Evolutionary conservation across 2,888 invertebrate species (phyloP).

Genomic region (Andrena dorsata): DNA sequence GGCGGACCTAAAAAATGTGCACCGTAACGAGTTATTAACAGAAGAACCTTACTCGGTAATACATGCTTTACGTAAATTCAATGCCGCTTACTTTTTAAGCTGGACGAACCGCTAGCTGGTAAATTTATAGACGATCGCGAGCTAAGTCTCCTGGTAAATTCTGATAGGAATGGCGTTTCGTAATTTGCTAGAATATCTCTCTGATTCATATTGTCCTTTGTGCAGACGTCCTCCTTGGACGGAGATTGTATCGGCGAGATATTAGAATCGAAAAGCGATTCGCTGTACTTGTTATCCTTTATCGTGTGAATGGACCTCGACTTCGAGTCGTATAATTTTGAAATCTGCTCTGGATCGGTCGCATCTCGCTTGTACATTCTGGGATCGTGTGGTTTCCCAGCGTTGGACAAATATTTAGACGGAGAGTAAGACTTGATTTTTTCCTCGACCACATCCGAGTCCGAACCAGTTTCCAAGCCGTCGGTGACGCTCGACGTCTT

Average conservation of each 20-base stretch:
- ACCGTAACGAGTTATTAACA: background rate
- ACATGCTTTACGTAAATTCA: background rate
- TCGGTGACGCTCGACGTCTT: constrained; percentile 85
- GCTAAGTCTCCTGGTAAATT: constrained; percentile 88
- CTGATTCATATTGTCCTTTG: constrained; percentile 69
- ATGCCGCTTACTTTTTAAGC: constrained; percentile 75
- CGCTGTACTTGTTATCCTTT: constrained; percentile 75
- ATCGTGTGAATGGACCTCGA: constrained; percentile 65
- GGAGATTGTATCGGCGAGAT: constrained; percentile 75
- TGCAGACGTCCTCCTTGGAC: constrained; percentile 65
- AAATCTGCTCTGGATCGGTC: constrained; percentile 62
- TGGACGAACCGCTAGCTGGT: constrained; percentile 72
- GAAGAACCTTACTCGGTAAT: background rate
- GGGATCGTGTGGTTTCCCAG: constrained; percentile 66
- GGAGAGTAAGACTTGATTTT: constrained; percentile 57
- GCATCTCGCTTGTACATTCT: constrained; percentile 55
- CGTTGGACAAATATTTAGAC: constrained; percentile 68
- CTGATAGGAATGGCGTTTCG: constrained; percentile 90
- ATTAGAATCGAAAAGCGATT: constrained; percentile 76
- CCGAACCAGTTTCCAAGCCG: constrained; percentile 90
- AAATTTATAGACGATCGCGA: constrained; percentile 75
- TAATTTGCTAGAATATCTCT: constrained; percentile 84
- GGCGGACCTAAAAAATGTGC: constrained; percentile 41
- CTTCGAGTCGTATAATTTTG: constrained; percentile 71
- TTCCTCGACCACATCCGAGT: constrained; percentile 87